Percentiles rank a stretch among this genome's conserved stretches.
Evolutionary conservation across 2,113 vertebrate species (phyloP).

Genomic region (Sisor rabdophorus): DNA sequence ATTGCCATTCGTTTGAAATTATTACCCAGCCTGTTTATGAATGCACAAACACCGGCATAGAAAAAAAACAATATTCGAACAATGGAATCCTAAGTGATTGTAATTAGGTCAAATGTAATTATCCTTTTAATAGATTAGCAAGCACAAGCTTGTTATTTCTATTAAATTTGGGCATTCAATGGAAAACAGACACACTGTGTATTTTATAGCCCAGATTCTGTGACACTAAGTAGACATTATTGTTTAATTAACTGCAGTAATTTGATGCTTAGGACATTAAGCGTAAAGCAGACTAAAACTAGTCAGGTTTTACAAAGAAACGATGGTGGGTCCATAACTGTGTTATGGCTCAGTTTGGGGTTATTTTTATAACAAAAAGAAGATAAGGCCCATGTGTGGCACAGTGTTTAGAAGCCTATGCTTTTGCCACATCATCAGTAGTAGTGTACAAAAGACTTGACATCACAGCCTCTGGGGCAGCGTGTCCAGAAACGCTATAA

Average conservation of each 20-base stretch:
- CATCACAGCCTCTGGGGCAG: not conserved
- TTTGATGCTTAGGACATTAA: not conserved
- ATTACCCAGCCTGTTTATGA: conserved; percentile 5
- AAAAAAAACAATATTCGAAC: conserved; percentile 7
- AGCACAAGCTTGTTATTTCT: not conserved
- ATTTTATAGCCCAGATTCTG: not conserved
- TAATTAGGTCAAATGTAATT: conserved; percentile 23
- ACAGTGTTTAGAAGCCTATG: not conserved
- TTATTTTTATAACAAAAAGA: not conserved
- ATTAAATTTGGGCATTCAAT: not conserved
- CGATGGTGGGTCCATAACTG: not conserved
- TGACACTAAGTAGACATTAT: not conserved
- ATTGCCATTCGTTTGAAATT: not conserved
- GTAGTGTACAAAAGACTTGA: not conserved
- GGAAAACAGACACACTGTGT: not conserved
- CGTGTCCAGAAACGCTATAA: not conserved
- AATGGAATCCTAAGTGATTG: not conserved
- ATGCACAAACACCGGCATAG: not conserved
- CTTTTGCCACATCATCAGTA: too few species aligned
- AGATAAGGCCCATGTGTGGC: not conserved
- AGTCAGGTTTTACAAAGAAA: not conserved
- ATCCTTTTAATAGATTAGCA: not conserved
- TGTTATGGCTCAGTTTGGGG: not conserved
- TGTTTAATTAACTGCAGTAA: not conserved
- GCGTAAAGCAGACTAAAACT: not conserved